Percentiles rank a stretch among this genome's conserved stretches.
Conservation (phyloP, 2,113 vertebrate species). For the Mustela nigripes region DNA sequence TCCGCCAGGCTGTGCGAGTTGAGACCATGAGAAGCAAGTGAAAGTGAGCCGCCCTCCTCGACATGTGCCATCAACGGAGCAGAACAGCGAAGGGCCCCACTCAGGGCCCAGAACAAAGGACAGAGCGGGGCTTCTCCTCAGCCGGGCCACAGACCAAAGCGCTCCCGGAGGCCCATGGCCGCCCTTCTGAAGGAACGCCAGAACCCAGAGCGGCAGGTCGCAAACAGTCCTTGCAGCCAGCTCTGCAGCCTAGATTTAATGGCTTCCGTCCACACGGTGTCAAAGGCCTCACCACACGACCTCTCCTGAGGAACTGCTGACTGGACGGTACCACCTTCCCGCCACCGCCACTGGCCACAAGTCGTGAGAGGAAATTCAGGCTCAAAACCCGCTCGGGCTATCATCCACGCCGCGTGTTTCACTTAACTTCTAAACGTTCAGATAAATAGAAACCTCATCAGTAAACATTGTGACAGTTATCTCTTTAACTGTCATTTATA, state of each 20-base stretch:
- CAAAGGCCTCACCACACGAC: background rate
- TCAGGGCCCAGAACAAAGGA: constrained; percentile 18
- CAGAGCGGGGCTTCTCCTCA: background rate
- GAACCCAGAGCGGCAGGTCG: background rate
- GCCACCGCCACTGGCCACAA: constrained; percentile 31
- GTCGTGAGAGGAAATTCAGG: constrained; percentile 65
- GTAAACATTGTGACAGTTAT: constrained; percentile 82
- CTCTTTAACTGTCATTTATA: constrained; percentile 86
- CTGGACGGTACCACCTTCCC: background rate
- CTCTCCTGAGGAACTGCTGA: background rate
- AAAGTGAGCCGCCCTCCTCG: background rate
- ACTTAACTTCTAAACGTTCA: constrained; percentile 80
- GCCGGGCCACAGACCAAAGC: background rate
- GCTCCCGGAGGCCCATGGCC: background rate
- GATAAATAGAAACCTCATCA: constrained; percentile 83
- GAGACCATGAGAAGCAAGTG: background rate
- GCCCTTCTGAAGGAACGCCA: background rate
- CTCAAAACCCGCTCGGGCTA: constrained; percentile 64
- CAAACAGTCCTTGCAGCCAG: background rate
- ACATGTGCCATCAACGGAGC: background rate
- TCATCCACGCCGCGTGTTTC: constrained; percentile 73
- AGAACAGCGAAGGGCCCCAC: constrained; percentile 20
- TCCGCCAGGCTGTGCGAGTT: background rate
- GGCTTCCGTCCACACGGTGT: constrained; percentile 53
- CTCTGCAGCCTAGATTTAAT: constrained; percentile 30